These are phyloP conservation scores for Oligia fasciuncula DNA, from an alignment of 2,888 invertebrate genomes.

Conservation along the genomic window DNA sequence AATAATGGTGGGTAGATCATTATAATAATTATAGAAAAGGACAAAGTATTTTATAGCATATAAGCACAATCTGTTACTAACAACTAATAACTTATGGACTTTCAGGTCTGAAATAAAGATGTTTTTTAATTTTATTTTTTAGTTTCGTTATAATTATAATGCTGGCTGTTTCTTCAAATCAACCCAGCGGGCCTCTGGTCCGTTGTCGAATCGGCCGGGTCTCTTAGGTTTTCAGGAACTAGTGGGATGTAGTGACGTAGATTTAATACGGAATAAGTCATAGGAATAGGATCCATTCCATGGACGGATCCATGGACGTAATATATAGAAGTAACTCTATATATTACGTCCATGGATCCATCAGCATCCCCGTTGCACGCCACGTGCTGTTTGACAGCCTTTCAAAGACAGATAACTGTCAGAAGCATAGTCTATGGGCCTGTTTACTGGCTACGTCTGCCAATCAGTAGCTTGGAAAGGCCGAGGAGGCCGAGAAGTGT, in stretches of 20 bases:
- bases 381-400: not conserved
- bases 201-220: not conserved
- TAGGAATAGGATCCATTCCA: not conserved
- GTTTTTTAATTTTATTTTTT: too few relatives aligned
- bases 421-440: conserved; percentile 11
- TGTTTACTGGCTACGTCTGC: conserved; percentile 1
- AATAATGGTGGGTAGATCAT: not conserved
- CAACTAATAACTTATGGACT: too few relatives aligned
- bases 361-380: not conserved
- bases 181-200: not conserved
- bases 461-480: too few relatives aligned
- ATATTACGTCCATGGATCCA: too few relatives aligned
- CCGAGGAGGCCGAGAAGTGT: not conserved
- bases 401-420: conserved; percentile 11
- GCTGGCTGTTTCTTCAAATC: not conserved
- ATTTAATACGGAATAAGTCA: conserved; percentile 22
- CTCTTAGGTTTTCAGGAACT: not conserved
- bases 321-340: too few relatives aligned
- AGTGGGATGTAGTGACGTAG: conserved; percentile 5
- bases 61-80: too few relatives aligned
- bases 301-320: too few relatives aligned
- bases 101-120: too few relatives aligned
- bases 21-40: too few relatives aligned
- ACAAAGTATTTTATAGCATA: too few relatives aligned
- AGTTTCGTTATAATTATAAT: not conserved